Base-by-base conservation (phyloP, 1,140 invertebrate genomes). In the Caenorhabditis inopinata region DNA sequence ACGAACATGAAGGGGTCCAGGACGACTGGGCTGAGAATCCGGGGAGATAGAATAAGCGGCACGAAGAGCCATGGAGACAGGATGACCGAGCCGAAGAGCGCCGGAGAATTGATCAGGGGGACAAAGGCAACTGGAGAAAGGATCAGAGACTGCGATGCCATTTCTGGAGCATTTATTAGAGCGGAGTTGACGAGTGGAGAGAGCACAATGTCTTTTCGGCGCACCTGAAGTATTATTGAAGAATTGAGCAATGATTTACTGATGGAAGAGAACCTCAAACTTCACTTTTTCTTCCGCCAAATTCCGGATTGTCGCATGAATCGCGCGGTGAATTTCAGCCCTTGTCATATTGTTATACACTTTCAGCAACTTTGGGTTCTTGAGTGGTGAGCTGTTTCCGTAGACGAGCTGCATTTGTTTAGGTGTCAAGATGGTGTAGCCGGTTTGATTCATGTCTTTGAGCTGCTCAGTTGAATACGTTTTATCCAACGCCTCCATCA, bases 21-120 rank as follows among this genome's bases (percentile, higher is more conserved):
- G 21, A 84, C 81, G 14, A 83, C 32, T 0, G 83, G 83, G 3
- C 78, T 68, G 12, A 84, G 49, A 18, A 85, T 78, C 48, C 85
- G 83, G 49, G 85, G 85, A 18, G 78, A 77, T 4, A 86, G 32
- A 45, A 86, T 85, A 12, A 86, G 45, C 5, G 86, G 86, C 21
- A 85, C 79, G 32, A 87, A 88, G 1, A 88, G 12, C 58, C 58
- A 68, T 0, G 58, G 58, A 16, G 58, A 68, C 11, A 68, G n/a
- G n/a, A 68, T 68, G 0, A 68, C 58, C 0, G 58, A 68, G 7
- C 58, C 58, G 2, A 68, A 68, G 23, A 68, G 6, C 9, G 58
- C 29, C 11, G 58, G 58, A 42, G 58, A 68, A n/a, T 68, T 68
- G 16, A 68, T 21, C 0, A 68, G 58, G 16, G 58, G 23, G 23